Evolutionary conservation across 2,797 vertebrate species (phyloP), one percentile per base, ranked within the genome.

Genomic region (Paramormyrops hopkinsi): DNA sequence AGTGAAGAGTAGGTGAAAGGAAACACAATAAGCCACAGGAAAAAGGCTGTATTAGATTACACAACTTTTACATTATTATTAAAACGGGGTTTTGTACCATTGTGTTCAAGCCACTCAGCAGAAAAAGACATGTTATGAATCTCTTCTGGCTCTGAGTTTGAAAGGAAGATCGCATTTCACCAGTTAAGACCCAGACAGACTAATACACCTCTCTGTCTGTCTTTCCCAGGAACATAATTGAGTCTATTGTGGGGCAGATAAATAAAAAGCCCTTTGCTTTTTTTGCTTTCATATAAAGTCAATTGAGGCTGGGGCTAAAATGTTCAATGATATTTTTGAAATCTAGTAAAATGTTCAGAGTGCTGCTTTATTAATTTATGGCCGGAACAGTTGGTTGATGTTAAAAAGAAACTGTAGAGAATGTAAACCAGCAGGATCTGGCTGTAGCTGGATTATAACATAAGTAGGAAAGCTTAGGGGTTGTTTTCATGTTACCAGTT

Each of bases 341-440:
- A 90, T 91, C 91, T 22, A 59, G 56, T 94, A 93, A 93, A 94
- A 94, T 91, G 91, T 92, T 92, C 91, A 90, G 90, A 91, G 91
- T 92, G 93, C 89, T 90, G 91, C 90, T 91, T 92, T 91, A 93
- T 93, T 95, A 92, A 93, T 91, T 73, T 92, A 88, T 92, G 90
- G 69, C 79, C 88, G 2, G 37, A 92, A 91, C 83, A 89, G 91
- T 54, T 88, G 65, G 41, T 69, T 56, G 76, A 69, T 91, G 90
- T 91, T 89, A 87, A 91, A 91, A 92, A 92, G 92, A 94, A 92
- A 92, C 92, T 91, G 92, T 93, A 88, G 89, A 93, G 93, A 91
- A 87, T 48, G 41, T 37, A 86, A 54, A 14, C 51, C 9, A 14
- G 41, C 7, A 65, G 51, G 51, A 37, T 46, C 6, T 48, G 19